Conservation (phyloP, 2,888 invertebrate genomes). For the Bombylius major region DNA sequence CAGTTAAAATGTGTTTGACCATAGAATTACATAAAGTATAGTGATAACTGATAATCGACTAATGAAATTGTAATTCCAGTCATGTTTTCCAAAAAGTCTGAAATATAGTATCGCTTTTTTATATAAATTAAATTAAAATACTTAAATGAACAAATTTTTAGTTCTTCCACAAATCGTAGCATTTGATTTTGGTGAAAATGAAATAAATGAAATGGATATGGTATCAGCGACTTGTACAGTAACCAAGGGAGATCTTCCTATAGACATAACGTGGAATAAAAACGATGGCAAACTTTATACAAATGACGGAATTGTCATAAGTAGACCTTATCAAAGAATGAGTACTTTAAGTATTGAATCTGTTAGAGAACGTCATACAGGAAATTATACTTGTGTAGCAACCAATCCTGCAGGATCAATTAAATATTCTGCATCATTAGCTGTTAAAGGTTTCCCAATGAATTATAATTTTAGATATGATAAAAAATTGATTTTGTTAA, state of each 20-base stretch:
- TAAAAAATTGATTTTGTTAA: too few species aligned
- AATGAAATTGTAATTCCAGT: too few species aligned
- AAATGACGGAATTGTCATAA: conserved; percentile 42
- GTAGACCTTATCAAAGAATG: conserved; percentile 47
- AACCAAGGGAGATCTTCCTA: conserved; percentile 63
- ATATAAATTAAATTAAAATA: not conserved
- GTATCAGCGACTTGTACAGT: conserved; percentile 58
- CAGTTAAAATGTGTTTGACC: too few species aligned
- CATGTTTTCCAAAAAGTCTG: too few species aligned
- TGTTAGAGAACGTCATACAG: conserved; percentile 46
- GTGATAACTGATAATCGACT: too few species aligned
- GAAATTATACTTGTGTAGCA: conserved; percentile 50
- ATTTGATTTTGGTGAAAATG: conserved; percentile 57
- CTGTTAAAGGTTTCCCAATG: conserved; percentile 42
- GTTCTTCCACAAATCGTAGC: conserved; percentile 59
- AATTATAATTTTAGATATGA: too few species aligned
- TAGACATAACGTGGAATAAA: conserved; percentile 59
- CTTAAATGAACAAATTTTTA: conserved; percentile 22
- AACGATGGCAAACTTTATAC: conserved; percentile 38
- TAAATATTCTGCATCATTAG: conserved; percentile 43
- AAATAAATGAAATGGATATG: conserved; percentile 54
- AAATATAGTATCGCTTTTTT: not conserved
- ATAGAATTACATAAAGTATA: too few species aligned
- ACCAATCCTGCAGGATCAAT: conserved; percentile 45
- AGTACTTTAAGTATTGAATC: conserved; percentile 51